These are phyloP conservation scores for Caenorhabditis panamensis DNA, from an alignment of 2,888 invertebrate species.

Conservation along the genomic window DNA sequence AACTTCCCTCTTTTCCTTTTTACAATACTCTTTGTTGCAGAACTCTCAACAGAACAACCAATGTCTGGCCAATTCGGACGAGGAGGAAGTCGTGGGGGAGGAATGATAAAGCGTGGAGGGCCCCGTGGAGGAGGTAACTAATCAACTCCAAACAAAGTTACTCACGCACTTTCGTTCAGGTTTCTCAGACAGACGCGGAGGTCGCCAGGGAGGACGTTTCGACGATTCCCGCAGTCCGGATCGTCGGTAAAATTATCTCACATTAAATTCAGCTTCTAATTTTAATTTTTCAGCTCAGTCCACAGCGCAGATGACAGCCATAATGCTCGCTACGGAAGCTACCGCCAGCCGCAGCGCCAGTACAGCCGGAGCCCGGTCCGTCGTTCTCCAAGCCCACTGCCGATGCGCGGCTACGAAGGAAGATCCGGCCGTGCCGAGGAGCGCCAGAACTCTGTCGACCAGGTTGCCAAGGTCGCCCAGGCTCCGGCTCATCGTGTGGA, in stretches of 20 bases:
- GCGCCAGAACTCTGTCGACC: background rate
- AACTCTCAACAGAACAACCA: background rate
- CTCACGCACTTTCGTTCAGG: no score
- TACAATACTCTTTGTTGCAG: background rate
- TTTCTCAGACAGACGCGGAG: background rate
- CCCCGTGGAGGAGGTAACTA: background rate
- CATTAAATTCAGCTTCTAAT: no score
- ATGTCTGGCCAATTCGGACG: background rate
- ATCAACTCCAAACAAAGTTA: no score
- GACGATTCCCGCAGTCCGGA: background rate
- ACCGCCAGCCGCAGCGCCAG: background rate
- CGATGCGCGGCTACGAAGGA: background rate
- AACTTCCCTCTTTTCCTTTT: background rate
- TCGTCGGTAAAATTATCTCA: no score
- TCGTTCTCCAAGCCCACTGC: background rate
- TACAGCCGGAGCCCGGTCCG: background rate
- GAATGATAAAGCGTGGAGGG: background rate
- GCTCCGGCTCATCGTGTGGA: background rate
- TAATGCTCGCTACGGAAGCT: background rate
- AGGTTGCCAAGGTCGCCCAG: background rate
- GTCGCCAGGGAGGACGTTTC: background rate
- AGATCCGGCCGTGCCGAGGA: background rate
- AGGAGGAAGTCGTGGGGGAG: background rate
- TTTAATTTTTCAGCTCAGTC: no score
- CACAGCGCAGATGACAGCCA: no score